These are phyloP conservation scores for Myrmophylax atrothorax DNA, from an alignment of 2,113 vertebrate genomes.

Conservation along the genomic window DNA sequence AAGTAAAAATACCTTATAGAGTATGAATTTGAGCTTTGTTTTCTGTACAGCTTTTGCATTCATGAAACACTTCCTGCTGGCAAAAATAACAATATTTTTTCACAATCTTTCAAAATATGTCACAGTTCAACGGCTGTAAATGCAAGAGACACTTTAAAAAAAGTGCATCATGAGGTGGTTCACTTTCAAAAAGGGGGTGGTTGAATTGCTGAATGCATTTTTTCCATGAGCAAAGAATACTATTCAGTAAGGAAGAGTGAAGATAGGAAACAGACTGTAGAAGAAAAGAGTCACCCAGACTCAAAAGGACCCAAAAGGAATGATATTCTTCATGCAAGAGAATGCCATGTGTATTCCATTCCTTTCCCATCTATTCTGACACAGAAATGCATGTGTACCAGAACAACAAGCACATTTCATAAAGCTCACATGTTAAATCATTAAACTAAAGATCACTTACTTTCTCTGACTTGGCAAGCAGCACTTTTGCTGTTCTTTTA, in stretches of 20 bases:
- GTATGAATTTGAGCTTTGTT: neutral
- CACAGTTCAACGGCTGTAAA: neutral
- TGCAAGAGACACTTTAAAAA: neutral
- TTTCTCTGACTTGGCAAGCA: constrained; percentile 23
- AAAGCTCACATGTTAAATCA: neutral
- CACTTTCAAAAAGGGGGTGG: neutral
- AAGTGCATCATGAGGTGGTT: neutral
- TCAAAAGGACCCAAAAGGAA: neutral
- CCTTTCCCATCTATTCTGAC: neutral
- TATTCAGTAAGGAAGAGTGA: neutral
- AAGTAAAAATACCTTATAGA: neutral
- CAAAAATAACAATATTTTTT: constrained; percentile 23
- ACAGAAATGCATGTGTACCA: neutral
- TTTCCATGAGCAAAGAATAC: neutral
- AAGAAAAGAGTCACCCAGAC: neutral
- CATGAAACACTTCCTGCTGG: neutral
- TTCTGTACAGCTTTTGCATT: neutral
- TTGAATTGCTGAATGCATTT: neutral
- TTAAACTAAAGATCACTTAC: constrained; percentile 38
- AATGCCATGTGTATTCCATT: neutral
- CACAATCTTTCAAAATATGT: constrained; percentile 12
- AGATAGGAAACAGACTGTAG: neutral
- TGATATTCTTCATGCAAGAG: neutral
- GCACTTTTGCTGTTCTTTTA: constrained; percentile 49
- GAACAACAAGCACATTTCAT: neutral